Conservation (phyloP, 1,140 invertebrate genomes). For the Drosophila cardini region DNA sequence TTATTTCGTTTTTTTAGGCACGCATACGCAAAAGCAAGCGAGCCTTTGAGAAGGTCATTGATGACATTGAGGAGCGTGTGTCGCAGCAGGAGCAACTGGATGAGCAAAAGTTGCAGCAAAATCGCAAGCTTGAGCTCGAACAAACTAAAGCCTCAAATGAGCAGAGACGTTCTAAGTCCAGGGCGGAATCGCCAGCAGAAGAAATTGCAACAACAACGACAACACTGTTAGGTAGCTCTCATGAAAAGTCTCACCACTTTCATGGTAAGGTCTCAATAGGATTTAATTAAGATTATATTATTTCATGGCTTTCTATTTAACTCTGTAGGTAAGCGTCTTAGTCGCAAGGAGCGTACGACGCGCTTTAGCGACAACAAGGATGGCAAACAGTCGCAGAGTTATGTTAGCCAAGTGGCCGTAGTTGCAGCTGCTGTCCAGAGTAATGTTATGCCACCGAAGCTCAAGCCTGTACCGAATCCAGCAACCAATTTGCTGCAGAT, state of each 20-base stretch:
- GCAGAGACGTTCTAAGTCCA: conserved; percentile 2
- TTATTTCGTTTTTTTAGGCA: conserved; percentile 36
- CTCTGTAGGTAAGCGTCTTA: conserved; percentile 66
- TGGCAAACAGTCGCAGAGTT: conserved; percentile 60
- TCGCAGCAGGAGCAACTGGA: conserved; percentile 63
- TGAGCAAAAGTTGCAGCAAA: conserved; percentile 65
- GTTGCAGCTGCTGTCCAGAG: conserved; percentile 18
- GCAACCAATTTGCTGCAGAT: conserved; percentile 72
- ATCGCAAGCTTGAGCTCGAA: conserved; percentile 58
- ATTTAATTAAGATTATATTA: not conserved
- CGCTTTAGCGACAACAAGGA: conserved; percentile 83
- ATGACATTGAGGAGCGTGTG: conserved; percentile 79
- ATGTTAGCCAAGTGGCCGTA: conserved; percentile 61
- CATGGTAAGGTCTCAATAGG: conserved; percentile 53
- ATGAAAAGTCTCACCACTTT: conserved; percentile 66
- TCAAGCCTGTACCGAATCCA: conserved; percentile 66
- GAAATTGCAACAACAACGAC: not conserved
- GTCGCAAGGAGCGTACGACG: conserved; percentile 75
- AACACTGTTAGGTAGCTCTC: conserved; percentile 16
- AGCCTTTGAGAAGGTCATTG: conserved; percentile 69
- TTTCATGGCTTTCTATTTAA: not conserved
- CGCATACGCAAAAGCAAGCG: conserved; percentile 70
- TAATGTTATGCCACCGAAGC: conserved; percentile 40
- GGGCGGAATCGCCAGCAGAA: conserved; percentile 23
- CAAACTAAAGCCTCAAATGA: conserved; percentile 31